Conservation (phyloP, 2,888 invertebrate species). For the Gasteruption jaculator region DNA sequence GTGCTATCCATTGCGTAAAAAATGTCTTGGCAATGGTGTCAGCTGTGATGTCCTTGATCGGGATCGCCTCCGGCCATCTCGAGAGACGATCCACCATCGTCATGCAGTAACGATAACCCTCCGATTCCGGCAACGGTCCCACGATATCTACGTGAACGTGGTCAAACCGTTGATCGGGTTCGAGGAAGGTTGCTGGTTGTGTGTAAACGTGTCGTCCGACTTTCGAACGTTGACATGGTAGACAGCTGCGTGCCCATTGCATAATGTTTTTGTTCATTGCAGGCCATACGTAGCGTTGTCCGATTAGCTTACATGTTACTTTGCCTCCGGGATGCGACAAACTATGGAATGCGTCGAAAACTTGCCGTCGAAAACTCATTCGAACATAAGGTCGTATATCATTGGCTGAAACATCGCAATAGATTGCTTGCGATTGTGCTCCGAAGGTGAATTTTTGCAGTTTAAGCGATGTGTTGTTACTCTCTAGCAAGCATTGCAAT, state of each 20-base stretch:
- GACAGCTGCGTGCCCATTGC: slow-evolving; percentile 31
- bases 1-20: slow-evolving; percentile 27
- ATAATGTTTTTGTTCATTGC: slow-evolving; percentile 28
- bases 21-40: slow-evolving; percentile 16
- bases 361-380: slow-evolving; percentile 19
- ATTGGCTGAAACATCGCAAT: too few species aligned
- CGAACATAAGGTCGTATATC: too few species aligned
- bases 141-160: slow-evolving; percentile 25
- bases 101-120: slow-evolving; percentile 15
- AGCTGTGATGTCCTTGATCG: slow-evolving; percentile 16
- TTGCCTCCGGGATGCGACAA: slow-evolving; percentile 22
- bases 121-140: slow-evolving; percentile 17
- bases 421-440: too few species aligned
- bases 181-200: slow-evolving; percentile 21
- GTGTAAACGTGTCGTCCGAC: slow-evolving; percentile 27
- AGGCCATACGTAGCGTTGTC: slow-evolving; percentile 30
- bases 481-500: slow-evolving; percentile 6
- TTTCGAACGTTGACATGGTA: slow-evolving; percentile 36
- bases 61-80: slow-evolving; percentile 22
- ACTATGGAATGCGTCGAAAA: slow-evolving; percentile 20
- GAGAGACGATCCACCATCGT: slow-evolving; percentile 22
- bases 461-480: slow-evolving; percentile 5
- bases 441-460: slow-evolving; percentile 7
- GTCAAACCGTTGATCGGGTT: slow-evolving; percentile 22
- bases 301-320: slow-evolving; percentile 20